These are phyloP conservation scores for Tanypteryx hageni DNA, from an alignment of 2,888 invertebrate species.

Conservation along the genomic window DNA sequence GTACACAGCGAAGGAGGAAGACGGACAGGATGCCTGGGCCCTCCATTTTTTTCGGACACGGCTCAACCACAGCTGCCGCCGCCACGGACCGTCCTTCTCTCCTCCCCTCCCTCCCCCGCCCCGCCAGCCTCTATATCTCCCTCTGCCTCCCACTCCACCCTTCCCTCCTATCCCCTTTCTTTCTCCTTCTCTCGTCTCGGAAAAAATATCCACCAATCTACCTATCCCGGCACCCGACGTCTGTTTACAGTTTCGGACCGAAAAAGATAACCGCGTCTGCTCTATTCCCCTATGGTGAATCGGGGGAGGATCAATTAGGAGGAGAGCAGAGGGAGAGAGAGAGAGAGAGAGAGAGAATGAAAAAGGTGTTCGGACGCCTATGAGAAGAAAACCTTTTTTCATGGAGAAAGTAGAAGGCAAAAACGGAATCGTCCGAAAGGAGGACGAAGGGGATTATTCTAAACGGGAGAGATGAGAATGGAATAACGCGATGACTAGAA, in stretches of 20 bases:
- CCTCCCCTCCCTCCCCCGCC: background rate
- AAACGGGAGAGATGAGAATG: background rate
- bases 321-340: background rate
- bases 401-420: background rate
- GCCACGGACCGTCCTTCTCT: background rate
- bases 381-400: slow-evolving; percentile 14
- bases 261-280: background rate
- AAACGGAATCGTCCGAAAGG: background rate
- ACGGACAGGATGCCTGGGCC: slow-evolving; percentile 22
- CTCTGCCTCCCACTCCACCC: background rate
- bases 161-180: background rate
- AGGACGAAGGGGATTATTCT: background rate
- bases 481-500: background rate
- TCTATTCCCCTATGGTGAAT: background rate
- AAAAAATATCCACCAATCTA: background rate
- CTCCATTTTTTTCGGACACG: slow-evolving; percentile 50
- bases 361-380: slow-evolving; percentile 31
- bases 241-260: slow-evolving; percentile 35
- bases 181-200: background rate
- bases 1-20: background rate
- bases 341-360: background rate
- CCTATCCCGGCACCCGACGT: slow-evolving; percentile 39
- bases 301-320: slow-evolving; percentile 7
- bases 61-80: slow-evolving; percentile 61
- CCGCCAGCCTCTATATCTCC: background rate